Percentiles rank a stretch among this genome's conserved stretches.
Conservation (phyloP, 2,888 invertebrate genomes). For the Drosophila neotestacea region DNA sequence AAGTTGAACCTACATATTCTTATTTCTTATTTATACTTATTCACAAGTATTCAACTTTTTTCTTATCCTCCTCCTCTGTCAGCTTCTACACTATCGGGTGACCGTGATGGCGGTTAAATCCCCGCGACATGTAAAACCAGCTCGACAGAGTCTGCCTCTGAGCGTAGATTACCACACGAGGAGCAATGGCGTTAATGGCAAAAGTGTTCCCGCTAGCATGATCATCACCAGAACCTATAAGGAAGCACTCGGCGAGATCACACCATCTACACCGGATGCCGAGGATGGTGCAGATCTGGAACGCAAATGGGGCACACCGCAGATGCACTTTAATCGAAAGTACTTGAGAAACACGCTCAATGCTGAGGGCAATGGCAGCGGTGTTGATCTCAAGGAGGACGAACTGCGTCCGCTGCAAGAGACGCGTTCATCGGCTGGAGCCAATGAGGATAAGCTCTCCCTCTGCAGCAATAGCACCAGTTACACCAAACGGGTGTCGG, state of each 20-base stretch:
- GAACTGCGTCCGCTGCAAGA: slow-evolving; percentile 55
- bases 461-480: slow-evolving; percentile 78
- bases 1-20: too few species aligned
- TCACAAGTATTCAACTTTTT: not conserved
- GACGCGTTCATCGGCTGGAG: slow-evolving; percentile 9
- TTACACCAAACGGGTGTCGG: slow-evolving; percentile 81
- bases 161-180: slow-evolving; percentile 78
- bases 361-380: slow-evolving; percentile 56
- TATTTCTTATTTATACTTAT: too few species aligned
- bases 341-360: slow-evolving; percentile 73
- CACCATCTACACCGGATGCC: slow-evolving; percentile 49
- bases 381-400: slow-evolving; percentile 40
- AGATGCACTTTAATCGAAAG: slow-evolving; percentile 84
- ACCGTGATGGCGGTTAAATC: slow-evolving; percentile 78
- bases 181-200: slow-evolving; percentile 75
- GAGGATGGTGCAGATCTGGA: slow-evolving; percentile 69
- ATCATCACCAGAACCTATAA: slow-evolving; percentile 81
- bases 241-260: slow-evolving; percentile 50
- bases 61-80: not conserved
- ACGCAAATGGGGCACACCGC: slow-evolving; percentile 84
- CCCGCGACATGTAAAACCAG: slow-evolving; percentile 67
- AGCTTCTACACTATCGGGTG: slow-evolving; percentile 82
- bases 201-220: slow-evolving; percentile 78
- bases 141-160: slow-evolving; percentile 58
- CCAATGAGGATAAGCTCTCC: slow-evolving; percentile 76